phyloP scores from a whole-genome alignment of 2,888 invertebrate species.

The Melieria picta region DNA sequence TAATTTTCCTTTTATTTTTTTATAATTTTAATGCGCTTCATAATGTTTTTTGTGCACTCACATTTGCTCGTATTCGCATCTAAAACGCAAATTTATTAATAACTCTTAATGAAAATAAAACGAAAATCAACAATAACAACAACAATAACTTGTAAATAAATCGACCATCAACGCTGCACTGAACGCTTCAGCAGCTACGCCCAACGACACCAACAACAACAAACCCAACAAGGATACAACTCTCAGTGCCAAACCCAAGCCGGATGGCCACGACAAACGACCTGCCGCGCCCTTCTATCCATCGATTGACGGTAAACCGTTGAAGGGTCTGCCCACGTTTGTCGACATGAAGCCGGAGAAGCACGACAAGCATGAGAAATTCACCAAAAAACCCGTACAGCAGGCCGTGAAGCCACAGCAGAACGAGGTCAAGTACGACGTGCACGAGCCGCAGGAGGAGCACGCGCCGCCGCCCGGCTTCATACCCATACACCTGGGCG shows the following conservation, averaged over 20 bases:
- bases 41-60: slow-evolving; percentile 47
- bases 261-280: slow-evolving; percentile 43
- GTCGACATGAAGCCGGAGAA: slow-evolving; percentile 43
- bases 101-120: slow-evolving; percentile 40
- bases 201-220: slow-evolving; percentile 40
- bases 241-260: slow-evolving; percentile 34
- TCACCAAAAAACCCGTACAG: slow-evolving; percentile 52
- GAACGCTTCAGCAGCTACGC: slow-evolving; percentile 38
- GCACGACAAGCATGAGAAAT: slow-evolving; percentile 56
- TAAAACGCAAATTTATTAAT: slow-evolving; percentile 35
- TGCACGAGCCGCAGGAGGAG: slow-evolving; percentile 57
- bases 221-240: slow-evolving; percentile 39
- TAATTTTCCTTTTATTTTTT: slow-evolving; percentile 40
- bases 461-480: slow-evolving; percentile 55
- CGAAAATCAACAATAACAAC: slow-evolving; percentile 33
- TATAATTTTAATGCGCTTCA: slow-evolving; percentile 41
- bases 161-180: slow-evolving; percentile 9
- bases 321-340: slow-evolving; percentile 50
- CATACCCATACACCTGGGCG: slow-evolving; percentile 64
- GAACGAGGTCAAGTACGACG: slow-evolving; percentile 62
- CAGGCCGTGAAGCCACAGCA: slow-evolving; percentile 48
- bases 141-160: slow-evolving; percentile 28
- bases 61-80: slow-evolving; percentile 39
- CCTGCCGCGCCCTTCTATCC: slow-evolving; percentile 60
- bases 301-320: slow-evolving; percentile 63